phyloP scores from a whole-genome alignment of 2,113 vertebrate species.

The Microcebus griseorufus region DNA sequence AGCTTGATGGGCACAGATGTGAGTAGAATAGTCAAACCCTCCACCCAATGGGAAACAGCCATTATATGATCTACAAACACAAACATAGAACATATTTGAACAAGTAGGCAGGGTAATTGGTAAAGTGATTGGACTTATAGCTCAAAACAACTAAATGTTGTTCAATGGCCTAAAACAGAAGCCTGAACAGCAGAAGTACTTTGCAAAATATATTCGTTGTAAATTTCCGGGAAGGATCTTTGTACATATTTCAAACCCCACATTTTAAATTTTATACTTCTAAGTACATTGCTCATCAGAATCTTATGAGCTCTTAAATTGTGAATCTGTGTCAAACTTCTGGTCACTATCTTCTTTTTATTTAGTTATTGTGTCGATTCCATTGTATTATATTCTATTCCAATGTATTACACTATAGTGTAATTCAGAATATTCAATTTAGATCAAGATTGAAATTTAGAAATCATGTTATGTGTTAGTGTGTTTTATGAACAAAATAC shows the following conservation, averaged over 20 bases:
- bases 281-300: not conserved
- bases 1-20: conserved; percentile 15
- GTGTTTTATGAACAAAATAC: conserved; percentile 10
- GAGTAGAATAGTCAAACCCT: not conserved
- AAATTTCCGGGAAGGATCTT: not conserved
- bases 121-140: not conserved
- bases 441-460: not conserved
- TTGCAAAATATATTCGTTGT: not conserved
- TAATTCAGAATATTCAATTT: not conserved
- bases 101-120: not conserved
- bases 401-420: not conserved
- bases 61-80: conserved; percentile 18
- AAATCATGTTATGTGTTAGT: not conserved
- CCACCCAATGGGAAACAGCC: not conserved
- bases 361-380: not conserved
- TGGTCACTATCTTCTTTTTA: not conserved
- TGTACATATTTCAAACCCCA: not conserved
- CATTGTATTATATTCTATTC: not conserved
- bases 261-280: not conserved
- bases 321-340: not conserved
- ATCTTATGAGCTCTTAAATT: not conserved
- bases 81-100: not conserved
- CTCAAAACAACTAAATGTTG: not conserved
- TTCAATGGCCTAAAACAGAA: not conserved
- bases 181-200: not conserved